phyloP scores from a whole-genome alignment of 2,888 invertebrate genomes.

The Agapostemon virescens region DNA sequence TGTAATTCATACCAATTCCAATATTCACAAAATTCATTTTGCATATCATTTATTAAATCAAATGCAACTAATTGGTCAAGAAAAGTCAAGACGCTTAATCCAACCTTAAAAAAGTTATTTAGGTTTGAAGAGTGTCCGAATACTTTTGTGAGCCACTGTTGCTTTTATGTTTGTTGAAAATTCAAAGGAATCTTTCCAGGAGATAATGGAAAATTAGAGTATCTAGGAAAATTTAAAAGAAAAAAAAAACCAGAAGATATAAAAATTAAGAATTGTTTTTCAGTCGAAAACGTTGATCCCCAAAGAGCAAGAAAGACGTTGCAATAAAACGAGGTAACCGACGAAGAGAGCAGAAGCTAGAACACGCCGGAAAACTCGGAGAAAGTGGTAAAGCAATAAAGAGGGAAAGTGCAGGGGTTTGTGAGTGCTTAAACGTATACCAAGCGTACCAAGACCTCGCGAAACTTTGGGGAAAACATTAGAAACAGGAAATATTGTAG shows the following conservation, averaged over 20 bases:
- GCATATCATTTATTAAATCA: too few species aligned
- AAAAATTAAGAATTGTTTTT: neutral
- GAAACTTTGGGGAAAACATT: slow-evolving; percentile 6
- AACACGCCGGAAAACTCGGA: neutral
- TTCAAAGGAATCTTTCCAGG: too few species aligned
- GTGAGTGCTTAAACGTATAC: slow-evolving; percentile 2
- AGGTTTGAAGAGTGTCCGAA: too few species aligned
- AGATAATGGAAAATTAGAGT: neutral
- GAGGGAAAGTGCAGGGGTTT: neutral
- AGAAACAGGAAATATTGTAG: slow-evolving; percentile 7
- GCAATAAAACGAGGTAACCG: neutral
- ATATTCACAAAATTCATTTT: too few species aligned
- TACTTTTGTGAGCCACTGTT: too few species aligned
- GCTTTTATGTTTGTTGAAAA: too few species aligned
- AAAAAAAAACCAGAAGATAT: neutral
- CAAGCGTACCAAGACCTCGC: neutral
- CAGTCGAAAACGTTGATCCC: neutral
- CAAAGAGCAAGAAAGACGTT: neutral
- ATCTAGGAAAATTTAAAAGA: neutral
- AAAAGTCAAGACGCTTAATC: too few species aligned
- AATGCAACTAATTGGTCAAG: too few species aligned
- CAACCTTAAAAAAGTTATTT: too few species aligned
- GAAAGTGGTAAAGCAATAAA: slow-evolving; percentile 7
- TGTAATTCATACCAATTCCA: too few species aligned
- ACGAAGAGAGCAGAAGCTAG: neutral